Evolutionary conservation across 2,888 invertebrate species (phyloP).

Genomic region (Xylophagus ater): DNA sequence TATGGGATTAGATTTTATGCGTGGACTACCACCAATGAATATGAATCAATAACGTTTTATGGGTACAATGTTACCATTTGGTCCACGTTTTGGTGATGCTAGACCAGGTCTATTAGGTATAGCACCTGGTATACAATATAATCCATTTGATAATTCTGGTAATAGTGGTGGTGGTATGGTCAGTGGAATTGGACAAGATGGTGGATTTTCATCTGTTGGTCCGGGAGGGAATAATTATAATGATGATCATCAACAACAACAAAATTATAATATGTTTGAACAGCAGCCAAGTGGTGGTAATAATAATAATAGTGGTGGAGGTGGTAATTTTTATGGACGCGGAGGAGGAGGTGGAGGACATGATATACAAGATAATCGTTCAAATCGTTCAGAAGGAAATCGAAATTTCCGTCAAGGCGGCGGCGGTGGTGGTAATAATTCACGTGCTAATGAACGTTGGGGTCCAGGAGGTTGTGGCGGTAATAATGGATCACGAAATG

Average conservation of each 20-base stretch:
- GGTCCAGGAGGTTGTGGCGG: too few relatives aligned
- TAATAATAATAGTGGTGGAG: not conserved
- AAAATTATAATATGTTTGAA: constrained; percentile 28
- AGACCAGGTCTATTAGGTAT: constrained; percentile 48
- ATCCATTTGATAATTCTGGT: constrained; percentile 37
- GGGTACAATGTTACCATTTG: not conserved
- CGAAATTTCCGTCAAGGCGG: constrained; percentile 7
- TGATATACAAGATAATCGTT: too few relatives aligned
- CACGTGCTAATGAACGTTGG: constrained; percentile 8
- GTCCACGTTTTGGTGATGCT: constrained; percentile 34
- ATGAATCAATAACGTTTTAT: constrained; percentile 1
- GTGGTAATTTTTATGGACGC: constrained; percentile 2
- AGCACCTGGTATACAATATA: constrained; percentile 40
- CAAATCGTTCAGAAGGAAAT: too few relatives aligned
- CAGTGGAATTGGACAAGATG: constrained; percentile 40
- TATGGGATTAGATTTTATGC: constrained; percentile 24
- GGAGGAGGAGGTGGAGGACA: constrained; percentile 9
- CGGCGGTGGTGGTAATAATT: constrained; percentile 5
- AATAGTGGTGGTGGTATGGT: constrained; percentile 19
- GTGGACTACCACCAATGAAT: constrained; percentile 27
- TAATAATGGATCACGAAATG: not conserved
- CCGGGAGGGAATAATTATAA: constrained; percentile 33
- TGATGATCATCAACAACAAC: constrained; percentile 30
- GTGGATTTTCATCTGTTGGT: too few relatives aligned
- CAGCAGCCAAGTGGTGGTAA: not conserved